Conservation (phyloP, 2,113 vertebrate genomes). For the Leuciscus idus region DNA sequence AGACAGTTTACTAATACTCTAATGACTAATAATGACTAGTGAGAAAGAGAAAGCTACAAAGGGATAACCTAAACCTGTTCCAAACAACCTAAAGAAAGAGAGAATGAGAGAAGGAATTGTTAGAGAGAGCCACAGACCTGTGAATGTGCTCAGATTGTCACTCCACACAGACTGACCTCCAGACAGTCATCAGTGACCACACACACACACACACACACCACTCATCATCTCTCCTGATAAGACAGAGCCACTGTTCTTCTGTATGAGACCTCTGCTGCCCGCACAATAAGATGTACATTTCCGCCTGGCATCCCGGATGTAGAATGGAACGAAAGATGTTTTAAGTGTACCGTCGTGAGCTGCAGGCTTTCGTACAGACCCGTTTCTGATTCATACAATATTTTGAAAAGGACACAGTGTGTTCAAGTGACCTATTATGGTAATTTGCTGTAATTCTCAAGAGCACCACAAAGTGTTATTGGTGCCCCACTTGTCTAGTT, state of each 20-base stretch:
- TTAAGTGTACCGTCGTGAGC: not conserved
- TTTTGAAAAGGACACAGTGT: slow-evolving; percentile 7
- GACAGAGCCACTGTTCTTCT: slow-evolving; percentile 23
- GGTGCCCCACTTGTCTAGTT: slow-evolving; percentile 5
- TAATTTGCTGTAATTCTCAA: not conserved
- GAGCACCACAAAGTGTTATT: slow-evolving; percentile 12
- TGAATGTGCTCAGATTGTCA: not conserved
- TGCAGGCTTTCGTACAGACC: not conserved
- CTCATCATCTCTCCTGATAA: slow-evolving; percentile 39
- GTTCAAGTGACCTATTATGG: slow-evolving; percentile 27
- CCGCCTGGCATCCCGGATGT: not conserved
- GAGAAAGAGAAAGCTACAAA: not conserved
- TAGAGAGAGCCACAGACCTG: not conserved
- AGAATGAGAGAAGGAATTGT: not conserved
- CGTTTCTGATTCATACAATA: slow-evolving; percentile 13
- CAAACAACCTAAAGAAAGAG: not conserved
- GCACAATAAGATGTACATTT: slow-evolving; percentile 11
- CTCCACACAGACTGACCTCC: not conserved
- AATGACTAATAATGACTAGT: too few relatives aligned
- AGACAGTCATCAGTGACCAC: slow-evolving; percentile 31
- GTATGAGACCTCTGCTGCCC: slow-evolving; percentile 44
- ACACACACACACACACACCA: slow-evolving; percentile 27
- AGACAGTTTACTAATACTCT: too few relatives aligned
- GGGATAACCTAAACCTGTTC: not conserved
- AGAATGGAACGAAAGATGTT: not conserved